These are phyloP conservation scores for Macaria liturata DNA, from an alignment of 2,888 invertebrate genomes.

Conservation along the genomic window DNA sequence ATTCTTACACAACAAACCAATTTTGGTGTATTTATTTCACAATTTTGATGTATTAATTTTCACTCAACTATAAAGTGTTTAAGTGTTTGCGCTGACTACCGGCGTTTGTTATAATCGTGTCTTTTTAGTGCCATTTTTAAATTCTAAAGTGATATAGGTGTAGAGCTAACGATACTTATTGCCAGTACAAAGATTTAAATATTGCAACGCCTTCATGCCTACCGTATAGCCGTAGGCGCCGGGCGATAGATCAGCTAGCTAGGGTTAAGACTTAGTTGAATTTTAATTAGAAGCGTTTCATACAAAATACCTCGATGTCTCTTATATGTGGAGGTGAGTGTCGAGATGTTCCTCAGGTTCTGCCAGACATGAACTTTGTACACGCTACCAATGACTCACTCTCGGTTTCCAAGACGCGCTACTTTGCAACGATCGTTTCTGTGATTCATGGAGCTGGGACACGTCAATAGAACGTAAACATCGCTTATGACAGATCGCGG, in stretches of 20 bases:
- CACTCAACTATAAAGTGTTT: conserved; percentile 37
- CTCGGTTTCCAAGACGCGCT: conserved; percentile 30
- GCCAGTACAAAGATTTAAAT: conserved; percentile 78
- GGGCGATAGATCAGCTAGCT: conserved; percentile 70
- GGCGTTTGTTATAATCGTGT: conserved; percentile 62
- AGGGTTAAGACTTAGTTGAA: conserved; percentile 40
- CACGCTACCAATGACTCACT: conserved; percentile 37
- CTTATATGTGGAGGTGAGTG: conserved; percentile 78
- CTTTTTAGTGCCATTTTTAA: conserved; percentile 79
- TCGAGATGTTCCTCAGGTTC: conserved; percentile 18
- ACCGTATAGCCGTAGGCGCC: conserved; percentile 62
- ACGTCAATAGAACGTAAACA: conserved; percentile 35
- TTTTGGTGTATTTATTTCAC: conserved; percentile 63
- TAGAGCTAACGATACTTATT: conserved; percentile 67
- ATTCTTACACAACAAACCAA: conserved; percentile 37
- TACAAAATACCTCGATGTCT: conserved; percentile 65
- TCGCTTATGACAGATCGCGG: conserved; percentile 12
- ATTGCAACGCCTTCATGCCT: conserved; percentile 78
- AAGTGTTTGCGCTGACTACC: conserved; percentile 36
- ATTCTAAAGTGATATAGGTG: conserved; percentile 63
- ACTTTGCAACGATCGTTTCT: conserved; percentile 29
- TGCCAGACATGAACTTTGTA: conserved; percentile 32
- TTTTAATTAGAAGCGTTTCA: conserved; percentile 47
- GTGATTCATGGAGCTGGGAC: conserved; percentile 35
- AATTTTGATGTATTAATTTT: conserved; percentile 74